Conservation (phyloP, 2,113 vertebrate genomes). For the Centropus unirufus region DNA sequence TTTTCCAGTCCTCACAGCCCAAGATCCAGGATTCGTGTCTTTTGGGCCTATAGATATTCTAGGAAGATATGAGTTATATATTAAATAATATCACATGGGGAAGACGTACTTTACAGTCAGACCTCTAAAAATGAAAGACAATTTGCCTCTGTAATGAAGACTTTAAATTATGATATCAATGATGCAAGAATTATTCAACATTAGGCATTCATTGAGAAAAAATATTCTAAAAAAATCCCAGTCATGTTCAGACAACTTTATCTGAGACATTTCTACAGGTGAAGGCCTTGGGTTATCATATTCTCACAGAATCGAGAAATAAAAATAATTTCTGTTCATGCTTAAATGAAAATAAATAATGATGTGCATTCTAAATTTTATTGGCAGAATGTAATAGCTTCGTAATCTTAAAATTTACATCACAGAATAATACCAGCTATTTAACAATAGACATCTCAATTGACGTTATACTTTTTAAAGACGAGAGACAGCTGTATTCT, state of each 20-base stretch:
- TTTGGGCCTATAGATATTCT: neutral
- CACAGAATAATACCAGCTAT: slow-evolving; percentile 12
- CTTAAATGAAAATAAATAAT: slow-evolving; percentile 15
- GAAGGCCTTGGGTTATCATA: neutral
- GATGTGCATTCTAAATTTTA: slow-evolving; percentile 20
- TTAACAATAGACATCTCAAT: slow-evolving; percentile 36
- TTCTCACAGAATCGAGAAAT: neutral
- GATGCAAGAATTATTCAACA: neutral
- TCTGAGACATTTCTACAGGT: neutral
- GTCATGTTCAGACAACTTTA: neutral
- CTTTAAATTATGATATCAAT: neutral
- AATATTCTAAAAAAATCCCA: neutral
- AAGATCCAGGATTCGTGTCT: neutral
- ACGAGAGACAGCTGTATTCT: neutral
- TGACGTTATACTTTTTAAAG: slow-evolving; percentile 10
- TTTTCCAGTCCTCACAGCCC: neutral
- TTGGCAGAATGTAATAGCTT: neutral
- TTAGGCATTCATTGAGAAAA: neutral
- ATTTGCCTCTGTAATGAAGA: neutral
- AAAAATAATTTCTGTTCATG: neutral
- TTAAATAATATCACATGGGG: neutral
- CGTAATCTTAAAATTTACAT: neutral
- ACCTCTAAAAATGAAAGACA: neutral
- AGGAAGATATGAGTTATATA: neutral
- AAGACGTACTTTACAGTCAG: neutral